Base-by-base conservation (phyloP, 2,113 vertebrate genomes). In the Myocastor coypus region DNA sequence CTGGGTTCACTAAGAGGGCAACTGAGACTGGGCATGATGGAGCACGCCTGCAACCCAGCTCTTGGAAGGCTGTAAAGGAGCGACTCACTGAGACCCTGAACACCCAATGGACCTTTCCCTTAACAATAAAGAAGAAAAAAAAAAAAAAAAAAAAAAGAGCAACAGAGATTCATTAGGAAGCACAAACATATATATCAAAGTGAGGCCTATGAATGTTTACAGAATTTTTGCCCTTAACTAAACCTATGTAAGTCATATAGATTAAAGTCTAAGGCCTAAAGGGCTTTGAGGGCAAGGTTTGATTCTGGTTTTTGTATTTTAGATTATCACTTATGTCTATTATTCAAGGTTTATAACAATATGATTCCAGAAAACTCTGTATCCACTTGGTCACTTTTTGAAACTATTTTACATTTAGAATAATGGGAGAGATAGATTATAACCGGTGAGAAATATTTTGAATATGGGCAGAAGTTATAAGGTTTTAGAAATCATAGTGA, bases 361-460 rank as follows among this genome's bases (percentile, higher is more conserved):
- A 14, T 87, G 77, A 6, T 92, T 90, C 17, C 30, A 87, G n/a
- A 42, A 97, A 92, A 92, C 24, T 89, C 57, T 83, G 6, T 90
- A 69, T 69, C n/a, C 77, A 75, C 30, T 9, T 42, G 75, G 37
- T 50, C 22, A 61, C 40, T 93, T 64, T 69, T n/a, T 88, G 19
- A 5, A 84, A 40, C 28, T 32, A 83, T 82, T 63, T 95, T 77
- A 86, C 28, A 66, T 89, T 95, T 87, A 92, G 13, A 89, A 77
- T 82, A 24, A 86, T 30, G 12, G 69, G 42, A 63, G 19, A 86
- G 6, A 85, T 73, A 78, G 89, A 83, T 28, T 78, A 80, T 3
- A 78, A 64, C 30, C 32, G 80, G 71, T 1, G 68, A 83, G 13
- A 32, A 66, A 6, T 34, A 83, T 71, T 91, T 87, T 93, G 19